phyloP scores from a whole-genome alignment of 92 coral and sea anemone genomes.

The Palythoa heliodiscus region DNA sequence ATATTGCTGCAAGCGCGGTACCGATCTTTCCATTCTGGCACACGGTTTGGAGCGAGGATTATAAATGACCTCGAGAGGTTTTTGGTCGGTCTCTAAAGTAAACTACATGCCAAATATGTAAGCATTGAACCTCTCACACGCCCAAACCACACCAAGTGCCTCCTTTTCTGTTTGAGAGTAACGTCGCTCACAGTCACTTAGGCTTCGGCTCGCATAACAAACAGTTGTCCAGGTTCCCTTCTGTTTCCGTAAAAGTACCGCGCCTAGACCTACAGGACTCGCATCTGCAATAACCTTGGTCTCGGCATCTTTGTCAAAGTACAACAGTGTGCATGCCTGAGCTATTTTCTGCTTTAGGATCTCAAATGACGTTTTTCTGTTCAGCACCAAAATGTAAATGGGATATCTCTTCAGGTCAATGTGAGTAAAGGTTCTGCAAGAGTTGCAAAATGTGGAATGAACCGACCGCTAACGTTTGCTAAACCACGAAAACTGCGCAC shows the following conservation, averaged over 20 bases:
- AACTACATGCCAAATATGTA: conserved; percentile 37
- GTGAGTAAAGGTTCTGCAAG: conserved; percentile 12
- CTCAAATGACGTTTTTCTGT: conserved; percentile 33
- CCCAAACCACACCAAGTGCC: conserved; percentile 55
- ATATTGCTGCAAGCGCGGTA: conserved; percentile 30
- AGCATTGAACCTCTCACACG: conserved; percentile 42
- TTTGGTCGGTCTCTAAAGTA: conserved; percentile 36
- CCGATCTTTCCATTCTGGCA: not conserved
- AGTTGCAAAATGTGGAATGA: conserved; percentile 19
- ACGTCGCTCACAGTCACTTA: conserved; percentile 29
- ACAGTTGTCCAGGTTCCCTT: conserved; percentile 33
- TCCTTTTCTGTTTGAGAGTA: conserved; percentile 50
- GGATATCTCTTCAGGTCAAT: conserved; percentile 16
- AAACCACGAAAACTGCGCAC: conserved; percentile 36
- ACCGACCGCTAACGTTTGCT: conserved; percentile 18
- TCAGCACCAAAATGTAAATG: conserved; percentile 37
- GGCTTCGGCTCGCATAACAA: conserved; percentile 54
- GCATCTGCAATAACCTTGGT: too few relatives aligned
- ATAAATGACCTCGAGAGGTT: not conserved
- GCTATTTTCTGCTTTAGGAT: conserved; percentile 36
- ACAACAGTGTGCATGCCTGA: conserved; percentile 46
- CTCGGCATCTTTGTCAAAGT: conserved; percentile 47
- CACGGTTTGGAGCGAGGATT: not conserved
- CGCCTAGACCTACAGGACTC: too few relatives aligned
- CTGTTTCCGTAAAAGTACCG: too few relatives aligned